Base-by-base conservation (phyloP, 92 coral and sea anemone species). In the Porites evermanni region DNA sequence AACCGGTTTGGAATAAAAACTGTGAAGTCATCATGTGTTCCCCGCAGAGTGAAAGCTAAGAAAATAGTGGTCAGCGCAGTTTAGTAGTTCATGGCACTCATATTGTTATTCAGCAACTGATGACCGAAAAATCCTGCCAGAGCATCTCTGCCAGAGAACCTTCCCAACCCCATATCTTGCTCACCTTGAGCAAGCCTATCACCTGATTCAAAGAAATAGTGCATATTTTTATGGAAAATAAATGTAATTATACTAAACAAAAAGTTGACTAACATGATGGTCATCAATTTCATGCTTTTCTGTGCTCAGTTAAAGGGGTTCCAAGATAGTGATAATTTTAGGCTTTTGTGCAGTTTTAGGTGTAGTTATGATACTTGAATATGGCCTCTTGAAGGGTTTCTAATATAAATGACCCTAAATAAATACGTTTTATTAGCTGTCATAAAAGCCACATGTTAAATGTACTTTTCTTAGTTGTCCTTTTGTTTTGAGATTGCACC, bases 401-500 rank as follows among this genome's bases (percentile, higher is more conserved):
- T 16, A 21, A 14, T 29, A 2, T 64, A 64, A 64, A 64, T 14
- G 68, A 21, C 68, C 68, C 16, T 64, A 64, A 64, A 64, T 29
- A 29, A 29, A 29, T 29, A 29, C 32, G 32, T 29, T 29, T 29
- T n/a, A 21, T n/a, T 21, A 64, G 4, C 16, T 5, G 68, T 64
- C 19, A 12, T 14, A n/a, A 64, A 21, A 1, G 19, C 32, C 32
- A 29, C 32, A 29, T 29, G 32, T 29, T 29, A 29, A 29, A 29
- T 29, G 32, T 29, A 29, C 68, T 64, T 64, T 64, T 64, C 19
- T 21, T 64, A 64, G 68, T 26, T 64, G 19, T 64, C 68, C 19
- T 64, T 64, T 64, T 64, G 68, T 21, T 64, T 64, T 64, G 19
- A 64, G 68, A 64, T n/a, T 64, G 68, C 68, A 50, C 56, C 73